These are phyloP conservation scores for Pseudopodoces humilis DNA, from an alignment of 2,113 vertebrate species.

Conservation along the genomic window DNA sequence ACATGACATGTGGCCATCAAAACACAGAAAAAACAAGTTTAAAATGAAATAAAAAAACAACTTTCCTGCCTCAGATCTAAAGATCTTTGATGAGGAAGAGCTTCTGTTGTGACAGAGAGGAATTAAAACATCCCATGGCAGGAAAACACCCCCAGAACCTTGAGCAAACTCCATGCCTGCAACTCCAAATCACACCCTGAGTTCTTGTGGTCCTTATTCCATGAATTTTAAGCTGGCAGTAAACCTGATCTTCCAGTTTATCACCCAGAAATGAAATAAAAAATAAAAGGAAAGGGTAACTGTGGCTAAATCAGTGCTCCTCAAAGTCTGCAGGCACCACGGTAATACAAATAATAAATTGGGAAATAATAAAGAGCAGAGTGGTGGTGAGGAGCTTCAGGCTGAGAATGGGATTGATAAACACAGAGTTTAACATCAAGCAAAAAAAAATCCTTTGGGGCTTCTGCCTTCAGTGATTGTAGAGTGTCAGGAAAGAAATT, in stretches of 20 bases:
- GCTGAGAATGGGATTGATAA: not conserved
- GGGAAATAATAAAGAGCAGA: conserved; percentile 28
- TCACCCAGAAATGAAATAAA: not conserved
- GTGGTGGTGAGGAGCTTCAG: not conserved
- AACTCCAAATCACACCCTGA: not conserved
- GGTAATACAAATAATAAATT: conserved; percentile 6
- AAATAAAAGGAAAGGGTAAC: fast-evolving
- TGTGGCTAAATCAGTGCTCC: not conserved
- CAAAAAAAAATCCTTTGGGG: not conserved
- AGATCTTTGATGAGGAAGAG: not conserved
- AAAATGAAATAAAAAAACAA: not conserved
- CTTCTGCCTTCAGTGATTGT: conserved; percentile 6
- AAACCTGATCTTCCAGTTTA: not conserved
- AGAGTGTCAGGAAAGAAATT: conserved; percentile 48
- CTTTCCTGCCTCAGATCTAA: not conserved
- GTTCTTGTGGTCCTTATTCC: not conserved
- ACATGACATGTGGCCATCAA: not conserved
- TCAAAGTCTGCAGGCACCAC: not conserved
- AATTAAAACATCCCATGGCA: not conserved
- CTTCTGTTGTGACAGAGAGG: not conserved
- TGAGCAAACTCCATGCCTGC: not conserved
- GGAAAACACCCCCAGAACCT: not conserved
- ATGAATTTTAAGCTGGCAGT: not conserved
- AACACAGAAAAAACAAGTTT: not conserved
- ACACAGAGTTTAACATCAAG: conserved; percentile 27